Percentiles rank a stretch among this genome's conserved stretches.
phyloP scores from a whole-genome alignment of 2,888 invertebrate species.

The Drosophila aldrichi region DNA sequence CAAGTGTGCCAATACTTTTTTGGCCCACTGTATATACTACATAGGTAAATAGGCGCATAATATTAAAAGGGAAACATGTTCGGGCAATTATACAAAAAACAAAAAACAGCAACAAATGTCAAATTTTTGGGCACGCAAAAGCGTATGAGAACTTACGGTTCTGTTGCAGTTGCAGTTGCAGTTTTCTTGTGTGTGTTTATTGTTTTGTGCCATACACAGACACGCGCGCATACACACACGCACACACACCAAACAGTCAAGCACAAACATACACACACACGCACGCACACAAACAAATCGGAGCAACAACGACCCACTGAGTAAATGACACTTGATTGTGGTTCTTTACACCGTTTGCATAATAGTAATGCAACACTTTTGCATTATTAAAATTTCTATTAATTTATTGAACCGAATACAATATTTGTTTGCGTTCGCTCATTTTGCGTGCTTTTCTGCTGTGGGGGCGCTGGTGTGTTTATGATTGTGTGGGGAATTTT shows the following conservation, averaged over 20 bases:
- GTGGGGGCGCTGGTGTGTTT: conserved; percentile 37
- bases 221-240: conserved; percentile 16
- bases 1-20: too few species aligned
- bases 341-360: conserved; percentile 40
- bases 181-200: conserved; percentile 46
- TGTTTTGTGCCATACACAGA: conserved; percentile 41
- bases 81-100: not conserved
- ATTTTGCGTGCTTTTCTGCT: conserved; percentile 48
- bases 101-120: conserved; percentile 22
- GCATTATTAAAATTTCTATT: conserved; percentile 44
- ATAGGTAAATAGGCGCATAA: conserved; percentile 8
- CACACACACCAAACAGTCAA: conserved; percentile 20
- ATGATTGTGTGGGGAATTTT: conserved; percentile 37
- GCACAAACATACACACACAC: conserved; percentile 15
- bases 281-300: conserved; percentile 26
- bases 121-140: not conserved
- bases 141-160: conserved; percentile 50
- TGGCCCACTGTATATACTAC: not conserved
- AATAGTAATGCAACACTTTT: conserved; percentile 41
- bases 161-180: conserved; percentile 41
- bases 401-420: conserved; percentile 42
- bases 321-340: conserved; percentile 35
- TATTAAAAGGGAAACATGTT: conserved; percentile 8
- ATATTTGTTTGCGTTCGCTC: conserved; percentile 57
- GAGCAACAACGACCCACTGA: conserved; percentile 30